These are phyloP conservation scores for Papilio machaon DNA, from an alignment of 1,140 invertebrate species.

Conservation along the genomic window DNA sequence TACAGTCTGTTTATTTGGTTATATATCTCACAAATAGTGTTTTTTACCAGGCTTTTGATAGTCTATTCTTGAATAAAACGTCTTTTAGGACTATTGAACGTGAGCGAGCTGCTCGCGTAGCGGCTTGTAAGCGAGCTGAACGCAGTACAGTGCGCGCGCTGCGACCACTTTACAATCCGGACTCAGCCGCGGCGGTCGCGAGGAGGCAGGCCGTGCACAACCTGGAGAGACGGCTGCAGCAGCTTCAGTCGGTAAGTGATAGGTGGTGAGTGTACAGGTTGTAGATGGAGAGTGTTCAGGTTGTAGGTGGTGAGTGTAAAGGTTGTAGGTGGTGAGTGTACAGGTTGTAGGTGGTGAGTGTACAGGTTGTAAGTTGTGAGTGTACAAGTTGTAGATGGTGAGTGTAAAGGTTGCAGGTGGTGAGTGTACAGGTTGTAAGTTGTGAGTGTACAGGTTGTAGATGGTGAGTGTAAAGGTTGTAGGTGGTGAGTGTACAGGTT, in stretches of 20 bases:
- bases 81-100: constrained; percentile 64
- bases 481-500: neutral
- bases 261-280: neutral
- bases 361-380: neutral
- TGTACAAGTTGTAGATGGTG: neutral
- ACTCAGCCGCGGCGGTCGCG: constrained; percentile 50
- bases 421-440: neutral
- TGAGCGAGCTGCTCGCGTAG: constrained; percentile 63
- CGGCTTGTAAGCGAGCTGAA: constrained; percentile 59
- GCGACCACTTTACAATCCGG: constrained; percentile 63
- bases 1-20: no score
- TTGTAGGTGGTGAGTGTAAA: neutral
- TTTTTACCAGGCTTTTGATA: no score
- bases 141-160: constrained; percentile 52
- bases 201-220: constrained; percentile 56
- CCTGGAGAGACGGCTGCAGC: constrained; percentile 54
- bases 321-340: neutral
- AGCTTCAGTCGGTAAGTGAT: constrained; percentile 64
- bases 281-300: neutral
- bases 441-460: neutral
- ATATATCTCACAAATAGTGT: no score
- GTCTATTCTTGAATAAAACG: neutral
- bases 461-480: neutral
- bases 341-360: neutral
- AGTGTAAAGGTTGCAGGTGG: neutral